Conservation (phyloP, 2,888 invertebrate genomes). For the Muschampia plurimacula region DNA sequence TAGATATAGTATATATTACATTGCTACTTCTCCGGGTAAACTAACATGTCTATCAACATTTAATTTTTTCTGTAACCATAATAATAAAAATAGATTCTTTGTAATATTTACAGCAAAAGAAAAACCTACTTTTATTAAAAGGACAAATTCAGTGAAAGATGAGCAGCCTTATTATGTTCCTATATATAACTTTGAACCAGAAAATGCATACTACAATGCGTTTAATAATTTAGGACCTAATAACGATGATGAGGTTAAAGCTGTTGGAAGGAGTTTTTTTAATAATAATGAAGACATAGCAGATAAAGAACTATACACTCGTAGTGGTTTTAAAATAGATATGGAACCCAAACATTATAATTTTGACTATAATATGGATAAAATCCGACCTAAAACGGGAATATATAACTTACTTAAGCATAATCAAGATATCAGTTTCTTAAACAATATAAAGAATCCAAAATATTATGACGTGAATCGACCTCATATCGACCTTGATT, state of each 20-base stretch:
- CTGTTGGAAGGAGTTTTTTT: background rate
- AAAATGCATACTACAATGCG: conserved; percentile 47
- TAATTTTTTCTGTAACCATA: no score
- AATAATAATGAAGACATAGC: conserved; percentile 13
- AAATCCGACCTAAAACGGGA: background rate
- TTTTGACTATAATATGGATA: background rate
- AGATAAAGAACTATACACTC: background rate
- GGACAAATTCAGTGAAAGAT: conserved; percentile 20
- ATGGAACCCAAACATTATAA: background rate
- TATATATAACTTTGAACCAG: conserved; percentile 57
- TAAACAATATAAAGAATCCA: background rate
- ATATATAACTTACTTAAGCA: background rate
- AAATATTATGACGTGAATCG: background rate
- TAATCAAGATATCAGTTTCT: background rate
- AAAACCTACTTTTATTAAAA: conserved; percentile 43
- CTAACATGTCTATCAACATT: no score
- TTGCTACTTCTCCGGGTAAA: no score
- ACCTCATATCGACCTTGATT: conserved; percentile 57
- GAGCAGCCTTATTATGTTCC: conserved; percentile 59
- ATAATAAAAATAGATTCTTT: background rate
- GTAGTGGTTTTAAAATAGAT: conserved; percentile 11
- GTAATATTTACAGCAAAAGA: conserved; percentile 47
- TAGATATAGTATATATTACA: no score
- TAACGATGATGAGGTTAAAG: conserved; percentile 42
- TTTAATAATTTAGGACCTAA: conserved; percentile 60